Base-by-base conservation (phyloP, 2,888 invertebrate species). In the Ephialtes manifestator region DNA sequence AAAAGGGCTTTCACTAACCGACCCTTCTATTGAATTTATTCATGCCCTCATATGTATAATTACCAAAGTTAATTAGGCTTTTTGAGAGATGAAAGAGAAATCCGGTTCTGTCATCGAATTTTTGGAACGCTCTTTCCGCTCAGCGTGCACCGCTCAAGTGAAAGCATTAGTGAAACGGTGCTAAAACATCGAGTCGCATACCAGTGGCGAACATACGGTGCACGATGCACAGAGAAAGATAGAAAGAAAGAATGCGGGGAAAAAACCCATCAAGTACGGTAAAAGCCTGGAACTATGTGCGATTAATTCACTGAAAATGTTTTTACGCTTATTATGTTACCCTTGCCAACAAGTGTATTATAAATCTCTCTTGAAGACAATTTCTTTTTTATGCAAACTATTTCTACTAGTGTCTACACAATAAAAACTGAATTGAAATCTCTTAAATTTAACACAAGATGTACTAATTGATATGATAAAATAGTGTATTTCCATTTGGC, bases 61-160 rank as follows among this genome's bases (percentile, higher is more conserved):
- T 90, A 90, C 88, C 79, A 85, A 89, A 90, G 89, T 91, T 90
- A 92, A 91, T 92, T 91, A 91, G 86, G 86, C 83, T 85, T 88
- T 87, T 86, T 83, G 67, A 84, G 68, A 91, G 89, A 90, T 91
- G 87, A 91, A 90, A 92, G 89, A 60, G 80, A 87, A 75, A 81
- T 53, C 28, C 53, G 51, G n/a, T 60, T 18, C 67, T 39, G 43
- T 60, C 58, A 60, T 39, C 28, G 67, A 35, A 71, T 18, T 67
- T 67, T 72, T 67, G 48, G 43, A 77, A 68, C 58, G 72, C 60
- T 78, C 43, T 35, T 55, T 58, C 48, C 39, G 72, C 72, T 70
- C 60, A 8, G 53, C n/a, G 55, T 60, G 80, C 46, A 48, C 71
- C 35, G 46, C 51, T 58, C 67, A 43, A 39, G 67, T 13, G 24